A percentile compares a stretch with the other conserved stretches of the same genome.
Evolutionary conservation across 2,888 invertebrate genomes (phyloP).

Genomic region (Argyresthia goedartella): DNA sequence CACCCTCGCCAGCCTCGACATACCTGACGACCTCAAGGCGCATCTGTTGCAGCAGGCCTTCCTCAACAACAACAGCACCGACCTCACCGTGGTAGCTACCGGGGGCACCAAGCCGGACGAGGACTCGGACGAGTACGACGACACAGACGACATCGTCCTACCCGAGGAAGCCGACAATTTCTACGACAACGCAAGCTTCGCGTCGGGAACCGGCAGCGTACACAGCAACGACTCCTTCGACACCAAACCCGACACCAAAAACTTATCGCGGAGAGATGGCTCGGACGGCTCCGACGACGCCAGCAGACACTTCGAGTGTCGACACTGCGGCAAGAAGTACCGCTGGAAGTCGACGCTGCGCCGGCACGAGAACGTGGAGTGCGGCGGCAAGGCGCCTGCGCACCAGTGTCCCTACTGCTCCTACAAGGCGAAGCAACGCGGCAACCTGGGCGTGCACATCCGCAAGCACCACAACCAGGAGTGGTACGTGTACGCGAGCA

Average conservation of each 20-base stretch:
- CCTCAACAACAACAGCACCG: conserved; percentile 48
- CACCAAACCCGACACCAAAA: no score
- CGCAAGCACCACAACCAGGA: conserved; percentile 79
- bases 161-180: conserved; percentile 56
- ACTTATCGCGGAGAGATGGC: no score
- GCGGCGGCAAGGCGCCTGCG: conserved; percentile 85
- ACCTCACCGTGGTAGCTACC: no score
- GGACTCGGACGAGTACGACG: conserved; percentile 67
- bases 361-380: conserved; percentile 86
- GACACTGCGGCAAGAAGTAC: conserved; percentile 88
- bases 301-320: conserved; percentile 78
- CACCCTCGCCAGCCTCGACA: conserved; percentile 20
- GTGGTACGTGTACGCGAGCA: conserved; percentile 65
- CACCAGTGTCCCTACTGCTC: conserved; percentile 86
- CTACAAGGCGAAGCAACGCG: conserved; percentile 84
- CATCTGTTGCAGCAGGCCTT: conserved; percentile 50
- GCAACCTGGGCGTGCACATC: conserved; percentile 85
- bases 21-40: conserved; percentile 35
- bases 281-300: conserved; percentile 64
- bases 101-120: conserved; percentile 55
- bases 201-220: conserved; percentile 22
- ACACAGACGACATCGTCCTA: conserved; percentile 64
- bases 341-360: conserved; percentile 89
- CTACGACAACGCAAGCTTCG: no score
- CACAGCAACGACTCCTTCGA: no score